Evolutionary conservation across 2,888 invertebrate species (phyloP).

Genomic region (Ormyrus pomaceus): DNA sequence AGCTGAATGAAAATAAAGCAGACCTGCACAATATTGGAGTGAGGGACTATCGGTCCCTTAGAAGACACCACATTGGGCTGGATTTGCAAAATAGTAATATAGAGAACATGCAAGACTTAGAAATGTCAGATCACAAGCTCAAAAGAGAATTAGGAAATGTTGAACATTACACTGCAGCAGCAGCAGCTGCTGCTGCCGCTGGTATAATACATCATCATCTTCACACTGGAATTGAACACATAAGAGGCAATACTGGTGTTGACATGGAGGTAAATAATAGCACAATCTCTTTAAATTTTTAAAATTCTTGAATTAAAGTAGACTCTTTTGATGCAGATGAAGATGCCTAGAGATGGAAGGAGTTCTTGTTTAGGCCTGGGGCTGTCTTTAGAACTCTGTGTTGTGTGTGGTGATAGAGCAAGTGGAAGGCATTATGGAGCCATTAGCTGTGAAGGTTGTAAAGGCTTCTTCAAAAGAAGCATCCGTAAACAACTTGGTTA

Average conservation of each 20-base stretch:
- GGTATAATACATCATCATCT: slow-evolving; percentile 68
- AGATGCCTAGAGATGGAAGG: slow-evolving; percentile 72
- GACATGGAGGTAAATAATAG: slow-evolving; percentile 68
- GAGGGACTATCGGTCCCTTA: slow-evolving; percentile 53
- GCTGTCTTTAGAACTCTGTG: slow-evolving; percentile 89
- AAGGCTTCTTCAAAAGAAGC: slow-evolving; percentile 98
- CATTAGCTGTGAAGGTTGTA: slow-evolving; percentile 96
- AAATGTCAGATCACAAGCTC: slow-evolving; percentile 68
- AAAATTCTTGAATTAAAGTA: neutral
- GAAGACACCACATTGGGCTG: slow-evolving; percentile 54
- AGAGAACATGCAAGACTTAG: slow-evolving; percentile 69
- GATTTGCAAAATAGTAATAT: slow-evolving; percentile 67
- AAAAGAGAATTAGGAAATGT: slow-evolving; percentile 69
- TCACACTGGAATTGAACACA: slow-evolving; percentile 70
- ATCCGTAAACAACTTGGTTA: slow-evolving; percentile 98
- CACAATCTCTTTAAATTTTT: neutral
- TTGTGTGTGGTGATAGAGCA: slow-evolving; percentile 97
- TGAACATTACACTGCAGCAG: slow-evolving; percentile 65
- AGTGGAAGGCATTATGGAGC: slow-evolving; percentile 97
- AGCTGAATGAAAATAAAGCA: slow-evolving; percentile 48
- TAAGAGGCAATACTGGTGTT: slow-evolving; percentile 62
- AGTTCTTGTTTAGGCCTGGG: slow-evolving; percentile 76
- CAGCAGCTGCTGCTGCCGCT: slow-evolving; percentile 56
- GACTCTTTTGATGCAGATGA: slow-evolving; percentile 64
- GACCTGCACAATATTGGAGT: slow-evolving; percentile 51